Evolutionary conservation across 1,140 invertebrate species (phyloP), one percentile per base, ranked within the genome.

Genomic region (Nomia melanderi): DNA sequence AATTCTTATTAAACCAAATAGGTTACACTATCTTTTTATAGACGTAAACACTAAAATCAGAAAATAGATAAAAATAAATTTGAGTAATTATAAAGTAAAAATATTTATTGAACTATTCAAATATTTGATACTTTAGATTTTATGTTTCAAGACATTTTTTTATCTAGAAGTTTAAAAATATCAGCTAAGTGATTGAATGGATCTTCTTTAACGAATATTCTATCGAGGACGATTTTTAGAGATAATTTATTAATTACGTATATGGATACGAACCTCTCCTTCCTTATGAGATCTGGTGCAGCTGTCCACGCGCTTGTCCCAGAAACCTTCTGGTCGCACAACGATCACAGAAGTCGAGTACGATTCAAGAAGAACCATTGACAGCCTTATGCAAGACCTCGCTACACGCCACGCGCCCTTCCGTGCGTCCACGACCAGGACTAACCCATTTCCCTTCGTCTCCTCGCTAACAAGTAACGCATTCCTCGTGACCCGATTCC

Each of bases 241-340:
- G n/a, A n/a, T n/a, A n/a, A n/a, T 17, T 12, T 11, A 0, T 39
- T 1, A 14, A 14, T 47, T 29, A 44, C n/a, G 25, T 1, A 23
- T 14, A 12, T 23, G n/a, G 8, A 53, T 29, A 80, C 73, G 9
- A 57, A 96, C 95, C 92, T 96, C 94, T 75, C 93, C 93, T 73
- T 95, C 94, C 63, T 93, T 93, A 65, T 95, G 94, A 3, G 94
- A 92, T 71, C 93, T 94, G 29, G 95, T 93, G 87, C 95, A 96
- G 78, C 95, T 94, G 80, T 96, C 95, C 39, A 96, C 94, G n/a
- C 93, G 89, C 82, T 95, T 95, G 87, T 96, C 95, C 95, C 95
- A 96, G 90, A 96, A 96, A 12, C 94, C 94, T 82, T 96, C 95
- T 5, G 95, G 94, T 76, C 95, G 92, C 50, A 96, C 89, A 62